Conservation (phyloP, 2,113 vertebrate genomes). For the Willisornis vidua region DNA sequence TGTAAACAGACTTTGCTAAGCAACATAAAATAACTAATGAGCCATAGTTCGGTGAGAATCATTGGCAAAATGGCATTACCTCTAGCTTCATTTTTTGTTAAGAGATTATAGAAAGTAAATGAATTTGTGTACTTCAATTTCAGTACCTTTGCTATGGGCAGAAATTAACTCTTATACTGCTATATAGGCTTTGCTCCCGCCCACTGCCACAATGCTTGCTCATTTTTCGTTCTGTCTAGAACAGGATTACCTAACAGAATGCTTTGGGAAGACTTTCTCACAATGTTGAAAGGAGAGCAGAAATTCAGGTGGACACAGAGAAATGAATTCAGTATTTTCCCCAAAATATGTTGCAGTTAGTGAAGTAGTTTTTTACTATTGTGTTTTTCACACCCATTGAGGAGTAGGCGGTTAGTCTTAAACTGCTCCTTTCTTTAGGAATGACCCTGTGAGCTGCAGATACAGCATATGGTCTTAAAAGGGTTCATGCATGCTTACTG, state of each 20-base stretch:
- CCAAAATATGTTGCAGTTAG: background rate
- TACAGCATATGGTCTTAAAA: background rate
- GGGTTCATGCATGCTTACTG: fast-evolving
- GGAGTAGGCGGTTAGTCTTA: background rate
- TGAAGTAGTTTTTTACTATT: background rate
- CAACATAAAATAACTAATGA: conserved; percentile 20
- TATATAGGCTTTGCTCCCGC: background rate
- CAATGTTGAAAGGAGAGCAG: background rate
- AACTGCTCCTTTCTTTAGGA: background rate
- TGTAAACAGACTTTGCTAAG: conserved; percentile 32
- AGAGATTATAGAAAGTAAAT: background rate
- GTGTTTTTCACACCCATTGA: background rate
- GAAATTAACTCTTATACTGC: background rate
- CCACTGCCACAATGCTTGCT: background rate
- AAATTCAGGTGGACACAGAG: background rate
- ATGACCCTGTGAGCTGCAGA: background rate
- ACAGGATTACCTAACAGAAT: background rate
- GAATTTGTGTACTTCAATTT: background rate
- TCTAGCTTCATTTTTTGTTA: background rate
- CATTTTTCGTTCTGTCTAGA: background rate
- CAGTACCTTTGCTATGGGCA: background rate
- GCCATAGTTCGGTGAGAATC: conserved; percentile 3
- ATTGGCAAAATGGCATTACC: background rate
- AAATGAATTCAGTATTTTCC: background rate
- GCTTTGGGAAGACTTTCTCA: background rate